Evolutionary conservation across 2,888 invertebrate genomes (phyloP).

Genomic region (Erebia epiphron): DNA sequence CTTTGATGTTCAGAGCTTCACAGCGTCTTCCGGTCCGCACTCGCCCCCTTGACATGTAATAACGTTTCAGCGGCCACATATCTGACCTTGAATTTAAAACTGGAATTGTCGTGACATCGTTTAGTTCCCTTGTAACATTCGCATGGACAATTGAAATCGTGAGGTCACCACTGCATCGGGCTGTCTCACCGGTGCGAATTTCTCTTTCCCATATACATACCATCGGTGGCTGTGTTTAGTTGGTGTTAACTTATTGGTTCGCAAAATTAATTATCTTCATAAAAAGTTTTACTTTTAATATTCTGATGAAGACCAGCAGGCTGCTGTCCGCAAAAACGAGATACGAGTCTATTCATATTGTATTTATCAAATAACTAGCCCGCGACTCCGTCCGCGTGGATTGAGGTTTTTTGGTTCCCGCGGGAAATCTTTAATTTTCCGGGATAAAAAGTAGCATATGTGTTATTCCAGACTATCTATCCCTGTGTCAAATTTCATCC

Average conservation of each 20-base stretch:
- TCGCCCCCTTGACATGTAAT: slow-evolving; percentile 42
- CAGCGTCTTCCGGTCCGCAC: slow-evolving; percentile 1
- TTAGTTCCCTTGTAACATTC: slow-evolving; percentile 76
- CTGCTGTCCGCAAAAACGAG: no score
- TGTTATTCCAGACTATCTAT: no score
- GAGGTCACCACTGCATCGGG: slow-evolving; percentile 77
- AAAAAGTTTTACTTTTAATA: background rate
- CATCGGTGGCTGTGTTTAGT: slow-evolving; percentile 55
- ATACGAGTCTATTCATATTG: no score
- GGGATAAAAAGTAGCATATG: no score
- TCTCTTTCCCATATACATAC: slow-evolving; percentile 74
- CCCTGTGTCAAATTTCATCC: no score
- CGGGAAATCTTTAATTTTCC: no score
- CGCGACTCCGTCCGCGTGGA: no score
- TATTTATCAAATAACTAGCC: no score
- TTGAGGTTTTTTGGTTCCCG: no score
- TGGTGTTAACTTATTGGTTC: slow-evolving; percentile 42
- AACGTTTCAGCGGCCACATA: slow-evolving; percentile 63
- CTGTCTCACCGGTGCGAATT: slow-evolving; percentile 75
- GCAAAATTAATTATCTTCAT: slow-evolving; percentile 30
- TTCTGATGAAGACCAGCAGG: no score
- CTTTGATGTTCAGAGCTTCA: slow-evolving; percentile 10
- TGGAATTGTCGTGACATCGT: slow-evolving; percentile 78
- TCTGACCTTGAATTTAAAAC: slow-evolving; percentile 78
- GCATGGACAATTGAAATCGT: slow-evolving; percentile 82